Percentiles rank a stretch among this genome's conserved stretches.
phyloP scores from a whole-genome alignment of 2,797 vertebrate species.

The Tragopan temminckii region DNA sequence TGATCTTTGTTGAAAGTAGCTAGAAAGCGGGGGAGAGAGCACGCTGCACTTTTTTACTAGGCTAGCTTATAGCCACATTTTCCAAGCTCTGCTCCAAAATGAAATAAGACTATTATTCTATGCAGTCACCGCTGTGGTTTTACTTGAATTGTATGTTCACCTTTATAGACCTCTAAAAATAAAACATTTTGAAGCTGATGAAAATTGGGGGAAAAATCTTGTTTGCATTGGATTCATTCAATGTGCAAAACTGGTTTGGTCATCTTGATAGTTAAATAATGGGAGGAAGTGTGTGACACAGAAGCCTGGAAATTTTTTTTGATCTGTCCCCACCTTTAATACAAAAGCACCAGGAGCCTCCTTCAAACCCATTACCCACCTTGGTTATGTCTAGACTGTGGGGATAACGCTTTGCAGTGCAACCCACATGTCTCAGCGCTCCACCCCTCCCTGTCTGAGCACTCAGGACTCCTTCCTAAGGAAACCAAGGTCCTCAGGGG shows the following conservation, averaged over 20 bases:
- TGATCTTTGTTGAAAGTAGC: background rate
- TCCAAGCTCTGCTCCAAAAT: slow-evolving; percentile 29
- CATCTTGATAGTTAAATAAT: slow-evolving; percentile 42
- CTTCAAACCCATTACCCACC: background rate
- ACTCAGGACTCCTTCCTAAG: slow-evolving; percentile 45
- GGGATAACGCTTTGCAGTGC: background rate
- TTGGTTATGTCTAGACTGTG: slow-evolving; percentile 62
- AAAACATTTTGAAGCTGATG: background rate
- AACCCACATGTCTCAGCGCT: slow-evolving; percentile 49
- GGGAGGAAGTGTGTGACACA: background rate
- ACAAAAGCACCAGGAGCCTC: background rate
- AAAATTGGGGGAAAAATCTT: slow-evolving; percentile 1
- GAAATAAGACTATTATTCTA: slow-evolving; percentile 1
- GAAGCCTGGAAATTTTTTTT: slow-evolving; percentile 4
- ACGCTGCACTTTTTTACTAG: background rate
- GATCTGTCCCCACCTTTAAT: slow-evolving; percentile 5
- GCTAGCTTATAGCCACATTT: background rate
- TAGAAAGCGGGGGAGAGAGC: background rate
- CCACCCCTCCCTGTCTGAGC: slow-evolving; percentile 28
- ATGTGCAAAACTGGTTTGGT: slow-evolving; percentile 34
- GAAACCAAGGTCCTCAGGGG: slow-evolving; percentile 36
- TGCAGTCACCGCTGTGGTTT: slow-evolving; percentile 20
- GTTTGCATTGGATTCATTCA: slow-evolving; percentile 52
- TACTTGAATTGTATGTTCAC: background rate
- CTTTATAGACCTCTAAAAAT: slow-evolving; percentile 33